Evolutionary conservation across 2,113 vertebrate genomes (phyloP).

Genomic region (Poecile atricapillus): DNA sequence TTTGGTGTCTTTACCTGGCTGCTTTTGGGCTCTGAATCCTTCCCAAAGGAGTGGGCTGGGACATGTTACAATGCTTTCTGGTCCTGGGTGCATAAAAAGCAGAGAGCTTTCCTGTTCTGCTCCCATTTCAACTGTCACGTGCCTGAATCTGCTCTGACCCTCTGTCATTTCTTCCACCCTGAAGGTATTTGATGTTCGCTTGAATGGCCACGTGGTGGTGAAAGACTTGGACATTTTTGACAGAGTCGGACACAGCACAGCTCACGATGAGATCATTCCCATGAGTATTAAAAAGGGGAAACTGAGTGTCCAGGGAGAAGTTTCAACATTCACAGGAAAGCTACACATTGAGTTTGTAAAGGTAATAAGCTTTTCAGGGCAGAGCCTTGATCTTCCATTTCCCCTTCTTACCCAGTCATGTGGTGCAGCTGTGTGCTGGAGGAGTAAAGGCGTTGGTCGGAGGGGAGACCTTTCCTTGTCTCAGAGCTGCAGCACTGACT

Average conservation of each 20-base stretch:
- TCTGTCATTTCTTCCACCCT: slow-evolving; percentile 12
- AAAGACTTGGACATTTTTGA: slow-evolving; percentile 99
- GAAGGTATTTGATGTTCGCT: slow-evolving; percentile 95
- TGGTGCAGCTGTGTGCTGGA: neutral
- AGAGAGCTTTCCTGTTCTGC: neutral
- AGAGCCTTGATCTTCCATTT: neutral
- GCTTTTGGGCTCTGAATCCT: neutral
- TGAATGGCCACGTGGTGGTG: slow-evolving; percentile 94
- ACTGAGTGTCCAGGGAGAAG: slow-evolving; percentile 92
- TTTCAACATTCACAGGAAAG: slow-evolving; percentile 96
- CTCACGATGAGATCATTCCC: slow-evolving; percentile 92
- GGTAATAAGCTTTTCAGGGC: slow-evolving; percentile 69
- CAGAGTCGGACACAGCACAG: slow-evolving; percentile 94
- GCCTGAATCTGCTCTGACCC: neutral
- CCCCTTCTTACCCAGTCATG: neutral
- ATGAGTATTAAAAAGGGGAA: slow-evolving; percentile 93
- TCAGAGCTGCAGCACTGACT: neutral
- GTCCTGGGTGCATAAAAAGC: neutral
- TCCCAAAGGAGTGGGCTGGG: neutral
- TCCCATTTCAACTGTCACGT: neutral
- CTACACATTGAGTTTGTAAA: slow-evolving; percentile 97
- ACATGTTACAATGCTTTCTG: neutral
- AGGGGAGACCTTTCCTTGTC: neutral
- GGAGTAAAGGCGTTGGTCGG: neutral
- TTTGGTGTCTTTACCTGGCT: neutral